Evolutionary conservation across 2,797 vertebrate genomes (phyloP), one percentile per base, ranked within the genome.

Genomic region (Orientallactaga sibirica): DNA sequence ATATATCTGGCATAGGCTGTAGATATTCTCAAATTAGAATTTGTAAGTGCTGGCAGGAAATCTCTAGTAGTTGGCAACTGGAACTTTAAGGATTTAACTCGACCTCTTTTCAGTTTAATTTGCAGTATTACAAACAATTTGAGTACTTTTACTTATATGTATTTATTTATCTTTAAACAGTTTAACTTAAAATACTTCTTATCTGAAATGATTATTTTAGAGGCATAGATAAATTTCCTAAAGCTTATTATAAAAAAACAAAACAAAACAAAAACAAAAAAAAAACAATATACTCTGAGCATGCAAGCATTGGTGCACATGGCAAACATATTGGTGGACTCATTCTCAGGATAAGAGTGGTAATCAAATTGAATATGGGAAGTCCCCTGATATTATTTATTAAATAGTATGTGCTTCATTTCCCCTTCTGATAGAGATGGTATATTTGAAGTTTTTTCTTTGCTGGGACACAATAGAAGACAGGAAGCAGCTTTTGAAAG

Each of bases 51-150:
- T 96, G 87, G 67, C 81, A 93, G 75, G 55, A 91, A 87, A 43
- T 76, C 9, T 82, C 55, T 33, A 75, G 9, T 93, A 67, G 74
- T 64, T 93, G 77, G 81, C 84, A 92, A 81, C 8, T 43, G 1
- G 9, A 27, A 48, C 10, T 85, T 71, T 78, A 78, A 93, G 62
- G 33, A 79, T 77, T 90, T 48, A 1, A 70, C 12, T 90, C 37
- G 55, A 61, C 41, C 22, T 67, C 33, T 83, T 94, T 89, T 73
- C 15, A 37, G 48, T 82, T 94, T 94, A 92, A 92, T 82, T 93
- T 89, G 9, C 11, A 73, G 29, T 67, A 75, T 92, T 81, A 58
- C 3, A 92, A 94, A 78, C 68, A 19, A 83, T 78, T 90, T 86
- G 24, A 37, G 92, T 3, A 37, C 10, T 70, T 93, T 85, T 89